These are phyloP conservation scores for Petrolisthes cinctipes DNA, from an alignment of 2,888 invertebrate species.

Conservation along the genomic window DNA sequence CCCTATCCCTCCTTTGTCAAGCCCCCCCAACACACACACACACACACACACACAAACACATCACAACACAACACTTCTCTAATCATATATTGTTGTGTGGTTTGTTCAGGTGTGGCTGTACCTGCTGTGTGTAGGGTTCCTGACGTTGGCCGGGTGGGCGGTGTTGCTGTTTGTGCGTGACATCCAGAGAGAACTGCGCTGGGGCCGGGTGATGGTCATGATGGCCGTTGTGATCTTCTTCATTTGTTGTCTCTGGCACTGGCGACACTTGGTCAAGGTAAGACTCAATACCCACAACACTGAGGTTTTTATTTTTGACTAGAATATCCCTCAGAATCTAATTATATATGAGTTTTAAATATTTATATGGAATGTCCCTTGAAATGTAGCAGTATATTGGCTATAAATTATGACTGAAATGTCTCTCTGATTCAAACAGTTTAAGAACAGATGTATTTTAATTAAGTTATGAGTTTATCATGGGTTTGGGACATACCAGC, in stretches of 20 bases:
- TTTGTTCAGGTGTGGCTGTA: slow-evolving; percentile 40
- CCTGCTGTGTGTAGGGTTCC: slow-evolving; percentile 29
- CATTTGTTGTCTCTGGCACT: slow-evolving; percentile 54
- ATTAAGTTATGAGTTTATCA: no score
- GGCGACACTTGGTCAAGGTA: slow-evolving; percentile 55
- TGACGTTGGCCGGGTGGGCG: slow-evolving; percentile 36
- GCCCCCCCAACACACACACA: background rate
- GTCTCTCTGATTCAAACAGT: no score
- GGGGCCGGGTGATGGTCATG: slow-evolving; percentile 40
- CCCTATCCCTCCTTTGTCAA: background rate
- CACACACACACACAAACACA: background rate
- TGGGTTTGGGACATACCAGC: no score
- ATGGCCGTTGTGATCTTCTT: slow-evolving; percentile 36
- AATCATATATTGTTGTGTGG: no score
- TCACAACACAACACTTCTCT: no score
- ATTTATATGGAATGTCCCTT: background rate
- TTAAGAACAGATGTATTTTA: no score
- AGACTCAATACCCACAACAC: background rate
- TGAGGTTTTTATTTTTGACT: background rate
- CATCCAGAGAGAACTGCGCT: slow-evolving; percentile 41
- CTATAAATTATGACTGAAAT: no score
- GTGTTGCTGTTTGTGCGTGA: slow-evolving; percentile 39
- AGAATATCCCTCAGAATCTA: background rate
- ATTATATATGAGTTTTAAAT: background rate
- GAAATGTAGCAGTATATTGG: no score